Conservation (phyloP, 2,888 invertebrate species). For the Loripinus fragilis region DNA sequence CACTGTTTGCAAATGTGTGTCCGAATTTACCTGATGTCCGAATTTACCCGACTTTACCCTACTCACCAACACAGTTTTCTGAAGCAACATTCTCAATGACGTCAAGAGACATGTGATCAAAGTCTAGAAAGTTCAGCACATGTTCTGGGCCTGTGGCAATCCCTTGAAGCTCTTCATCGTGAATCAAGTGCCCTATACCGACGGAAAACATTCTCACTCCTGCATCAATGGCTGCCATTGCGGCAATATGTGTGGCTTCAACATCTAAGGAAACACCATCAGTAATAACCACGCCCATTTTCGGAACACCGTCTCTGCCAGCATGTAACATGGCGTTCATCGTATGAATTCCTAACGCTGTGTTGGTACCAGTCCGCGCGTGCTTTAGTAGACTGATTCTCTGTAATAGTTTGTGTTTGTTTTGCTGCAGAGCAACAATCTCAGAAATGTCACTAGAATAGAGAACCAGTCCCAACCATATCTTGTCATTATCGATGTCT, state of each 20-base stretch:
- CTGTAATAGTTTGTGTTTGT: constrained; percentile 26
- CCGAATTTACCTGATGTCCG: too few relatives aligned
- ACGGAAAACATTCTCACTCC: constrained; percentile 53
- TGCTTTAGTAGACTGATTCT: constrained; percentile 40
- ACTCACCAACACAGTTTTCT: neutral
- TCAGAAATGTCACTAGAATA: constrained; percentile 46
- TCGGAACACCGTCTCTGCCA: constrained; percentile 39
- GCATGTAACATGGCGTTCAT: constrained; percentile 45
- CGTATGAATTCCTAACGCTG: constrained; percentile 48
- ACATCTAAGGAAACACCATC: constrained; percentile 52
- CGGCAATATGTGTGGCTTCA: constrained; percentile 32
- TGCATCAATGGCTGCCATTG: constrained; percentile 24
- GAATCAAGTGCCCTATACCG: constrained; percentile 32
- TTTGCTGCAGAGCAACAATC: constrained; percentile 34
- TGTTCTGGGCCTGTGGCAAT: neutral
- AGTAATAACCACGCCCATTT: constrained; percentile 52
- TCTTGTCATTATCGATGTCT: constrained; percentile 42
- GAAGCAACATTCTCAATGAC: neutral
- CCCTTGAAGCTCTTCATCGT: neutral
- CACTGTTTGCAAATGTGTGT: too few relatives aligned
- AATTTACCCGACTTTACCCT: too few relatives aligned
- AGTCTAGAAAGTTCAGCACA: neutral
- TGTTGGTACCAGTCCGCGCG: constrained; percentile 54
- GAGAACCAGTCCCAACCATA: constrained; percentile 49
- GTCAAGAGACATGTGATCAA: neutral